These are phyloP conservation scores for Peromyscus leucopus DNA, from an alignment of 2,113 vertebrate genomes.

Conservation along the genomic window DNA sequence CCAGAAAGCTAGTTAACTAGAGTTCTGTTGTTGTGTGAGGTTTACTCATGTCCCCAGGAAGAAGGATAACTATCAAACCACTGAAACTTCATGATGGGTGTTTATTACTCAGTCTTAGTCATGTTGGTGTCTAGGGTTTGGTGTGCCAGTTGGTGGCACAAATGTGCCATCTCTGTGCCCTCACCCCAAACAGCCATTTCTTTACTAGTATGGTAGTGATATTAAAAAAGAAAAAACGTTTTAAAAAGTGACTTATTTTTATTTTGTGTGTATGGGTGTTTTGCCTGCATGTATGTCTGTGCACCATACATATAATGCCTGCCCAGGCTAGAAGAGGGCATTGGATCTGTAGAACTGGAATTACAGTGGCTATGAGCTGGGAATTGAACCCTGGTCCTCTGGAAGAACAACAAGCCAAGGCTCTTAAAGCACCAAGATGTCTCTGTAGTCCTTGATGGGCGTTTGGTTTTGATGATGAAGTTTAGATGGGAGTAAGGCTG, in stretches of 20 bases:
- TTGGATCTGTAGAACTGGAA: background rate
- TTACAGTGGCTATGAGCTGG: background rate
- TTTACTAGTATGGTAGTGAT: background rate
- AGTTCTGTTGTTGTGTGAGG: slow-evolving; percentile 84
- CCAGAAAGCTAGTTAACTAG: slow-evolving; percentile 83
- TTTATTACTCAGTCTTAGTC: slow-evolving; percentile 82
- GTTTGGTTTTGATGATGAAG: slow-evolving; percentile 23
- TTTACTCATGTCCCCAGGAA: slow-evolving; percentile 87
- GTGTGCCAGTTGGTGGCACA: slow-evolving; percentile 78
- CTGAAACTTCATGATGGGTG: slow-evolving; percentile 86
- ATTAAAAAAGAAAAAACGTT: background rate
- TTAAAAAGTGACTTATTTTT: background rate
- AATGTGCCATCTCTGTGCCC: too few species aligned
- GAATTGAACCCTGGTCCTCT: background rate
- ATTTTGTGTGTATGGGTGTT: background rate
- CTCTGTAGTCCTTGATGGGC: background rate
- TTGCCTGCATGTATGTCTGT: background rate
- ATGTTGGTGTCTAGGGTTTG: slow-evolving; percentile 86
- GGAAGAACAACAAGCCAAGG: background rate
- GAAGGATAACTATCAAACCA: slow-evolving; percentile 87
- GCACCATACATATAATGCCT: too few species aligned
- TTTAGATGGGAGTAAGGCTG: background rate
- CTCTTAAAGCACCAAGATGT: background rate
- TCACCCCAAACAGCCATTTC: background rate
- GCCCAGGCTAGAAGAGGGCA: too few species aligned